These are phyloP conservation scores for Melospiza melodia DNA, from an alignment of 2,113 vertebrate species.

Conservation along the genomic window DNA sequence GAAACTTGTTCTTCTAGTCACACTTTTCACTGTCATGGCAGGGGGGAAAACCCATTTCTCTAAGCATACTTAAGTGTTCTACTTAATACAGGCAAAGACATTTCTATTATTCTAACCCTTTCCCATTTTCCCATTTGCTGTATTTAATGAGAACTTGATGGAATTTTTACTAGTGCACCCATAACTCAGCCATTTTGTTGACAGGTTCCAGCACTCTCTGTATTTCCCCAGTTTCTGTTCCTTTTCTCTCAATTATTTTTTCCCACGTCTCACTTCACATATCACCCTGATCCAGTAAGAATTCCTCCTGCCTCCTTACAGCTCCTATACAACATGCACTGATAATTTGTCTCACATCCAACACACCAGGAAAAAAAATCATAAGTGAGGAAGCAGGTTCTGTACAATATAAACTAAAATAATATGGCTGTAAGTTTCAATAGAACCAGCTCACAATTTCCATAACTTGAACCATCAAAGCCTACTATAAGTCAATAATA, in stretches of 20 bases:
- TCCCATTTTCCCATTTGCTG: neutral
- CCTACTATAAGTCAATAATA: neutral
- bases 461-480: neutral
- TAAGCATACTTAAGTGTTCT: neutral
- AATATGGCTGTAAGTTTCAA: neutral
- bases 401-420: neutral
- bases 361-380: neutral
- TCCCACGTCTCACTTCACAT: neutral
- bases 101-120: neutral
- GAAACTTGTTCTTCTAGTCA: neutral
- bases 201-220: neutral
- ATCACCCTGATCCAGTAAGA: neutral
- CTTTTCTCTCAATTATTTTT: neutral
- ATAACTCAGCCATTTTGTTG: neutral
- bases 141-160: neutral
- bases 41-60: neutral
- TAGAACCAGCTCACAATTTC: neutral
- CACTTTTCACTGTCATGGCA: neutral
- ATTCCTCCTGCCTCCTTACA: neutral
- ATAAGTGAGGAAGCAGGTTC: neutral
- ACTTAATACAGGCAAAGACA: neutral
- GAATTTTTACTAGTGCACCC: neutral
- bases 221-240: neutral
- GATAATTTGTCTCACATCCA: neutral
- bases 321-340: neutral